These are phyloP conservation scores for Pica pica DNA, from an alignment of 2,113 vertebrate species.

Conservation along the genomic window DNA sequence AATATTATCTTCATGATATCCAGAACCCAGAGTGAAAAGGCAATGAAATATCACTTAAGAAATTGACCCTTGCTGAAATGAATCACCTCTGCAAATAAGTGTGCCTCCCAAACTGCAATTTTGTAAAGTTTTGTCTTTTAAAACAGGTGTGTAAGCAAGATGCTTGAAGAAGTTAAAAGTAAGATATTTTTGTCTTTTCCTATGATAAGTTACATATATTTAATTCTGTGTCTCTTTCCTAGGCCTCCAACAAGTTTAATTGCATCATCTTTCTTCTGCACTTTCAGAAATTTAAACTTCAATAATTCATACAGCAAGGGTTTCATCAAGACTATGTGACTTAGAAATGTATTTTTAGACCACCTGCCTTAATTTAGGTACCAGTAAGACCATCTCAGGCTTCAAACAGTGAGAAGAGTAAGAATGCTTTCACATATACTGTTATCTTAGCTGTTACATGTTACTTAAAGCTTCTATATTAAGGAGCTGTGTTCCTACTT, in stretches of 20 bases:
- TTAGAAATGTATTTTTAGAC: background rate
- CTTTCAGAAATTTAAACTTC: background rate
- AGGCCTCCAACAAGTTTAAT: background rate
- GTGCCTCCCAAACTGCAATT: background rate
- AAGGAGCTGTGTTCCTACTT: background rate
- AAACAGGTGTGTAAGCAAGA: background rate
- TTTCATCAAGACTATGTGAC: background rate
- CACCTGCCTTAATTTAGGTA: background rate
- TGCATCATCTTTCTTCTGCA: background rate
- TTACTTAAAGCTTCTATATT: background rate
- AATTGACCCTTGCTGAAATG: background rate
- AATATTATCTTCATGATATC: background rate
- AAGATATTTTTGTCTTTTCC: background rate
- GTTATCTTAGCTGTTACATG: background rate
- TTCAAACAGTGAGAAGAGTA: background rate
- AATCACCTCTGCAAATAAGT: background rate
- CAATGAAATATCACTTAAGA: background rate
- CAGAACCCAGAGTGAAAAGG: background rate
- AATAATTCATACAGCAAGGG: background rate
- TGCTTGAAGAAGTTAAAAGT: background rate
- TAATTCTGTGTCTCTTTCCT: background rate
- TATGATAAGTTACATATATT: background rate
- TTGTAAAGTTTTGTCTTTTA: background rate
- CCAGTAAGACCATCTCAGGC: background rate
- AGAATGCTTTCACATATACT: accelerated